A percentile compares a stretch with the other conserved stretches of the same genome.
These are phyloP conservation scores for Argyresthia goedartella DNA, from an alignment of 2,888 invertebrate species.

Conservation along the genomic window DNA sequence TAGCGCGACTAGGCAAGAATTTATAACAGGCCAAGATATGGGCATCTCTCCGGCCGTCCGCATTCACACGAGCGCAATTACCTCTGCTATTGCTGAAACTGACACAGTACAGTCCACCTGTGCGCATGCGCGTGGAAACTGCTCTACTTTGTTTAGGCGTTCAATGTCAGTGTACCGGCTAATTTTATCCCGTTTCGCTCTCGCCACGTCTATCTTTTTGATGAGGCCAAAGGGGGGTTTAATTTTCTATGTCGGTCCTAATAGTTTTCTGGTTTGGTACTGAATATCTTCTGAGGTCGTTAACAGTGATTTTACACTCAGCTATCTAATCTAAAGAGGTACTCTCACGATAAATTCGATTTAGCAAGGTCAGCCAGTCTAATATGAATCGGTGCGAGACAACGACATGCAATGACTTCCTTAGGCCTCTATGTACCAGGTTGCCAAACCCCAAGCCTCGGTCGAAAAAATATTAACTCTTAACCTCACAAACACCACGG, in stretches of 20 bases:
- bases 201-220: constrained; percentile 54
- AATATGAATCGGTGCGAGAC: no score
- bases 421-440: no score
- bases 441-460: no score
- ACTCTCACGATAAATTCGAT: no score
- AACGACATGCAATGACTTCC: no score
- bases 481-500: no score
- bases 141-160: constrained; percentile 66
- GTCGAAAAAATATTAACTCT: no score
- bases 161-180: constrained; percentile 69
- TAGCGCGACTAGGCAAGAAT: constrained; percentile 29
- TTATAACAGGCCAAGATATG: constrained; percentile 29
- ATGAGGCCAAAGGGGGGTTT: constrained; percentile 57
- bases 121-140: constrained; percentile 52
- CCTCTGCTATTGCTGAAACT: neutral
- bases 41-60: constrained; percentile 25
- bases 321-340: no score
- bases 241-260: constrained; percentile 29
- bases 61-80: constrained; percentile 19
- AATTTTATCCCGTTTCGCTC: constrained; percentile 63
- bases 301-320: no score
- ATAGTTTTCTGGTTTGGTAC: no score
- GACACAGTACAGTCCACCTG: constrained; percentile 26
- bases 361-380: no score
- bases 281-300: no score